These are phyloP conservation scores for Heliopora coerulea DNA, from an alignment of 92 coral and sea anemone genomes.

Conservation along the genomic window DNA sequence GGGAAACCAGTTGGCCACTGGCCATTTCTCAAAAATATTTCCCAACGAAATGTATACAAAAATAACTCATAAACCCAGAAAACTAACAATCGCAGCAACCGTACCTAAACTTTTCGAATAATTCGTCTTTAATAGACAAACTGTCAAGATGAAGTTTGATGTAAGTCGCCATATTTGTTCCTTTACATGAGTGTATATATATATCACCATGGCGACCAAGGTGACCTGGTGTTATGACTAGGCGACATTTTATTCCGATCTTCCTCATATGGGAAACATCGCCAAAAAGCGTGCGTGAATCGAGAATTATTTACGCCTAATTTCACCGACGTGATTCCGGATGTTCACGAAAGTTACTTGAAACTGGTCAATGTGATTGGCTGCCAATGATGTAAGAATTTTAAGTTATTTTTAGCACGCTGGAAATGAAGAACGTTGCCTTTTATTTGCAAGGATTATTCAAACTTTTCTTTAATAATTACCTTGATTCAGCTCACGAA, in stretches of 20 bases:
- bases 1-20: no score
- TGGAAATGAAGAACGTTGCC: conserved; percentile 38
- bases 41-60: background rate
- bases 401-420: conserved; percentile 49
- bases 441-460: conserved; percentile 13
- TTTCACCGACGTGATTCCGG: conserved; percentile 41
- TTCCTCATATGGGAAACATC: no score
- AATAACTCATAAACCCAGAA: no score
- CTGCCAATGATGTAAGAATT: conserved; percentile 80
- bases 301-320: no score
- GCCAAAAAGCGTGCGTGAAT: no score
- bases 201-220: conserved; percentile 65
- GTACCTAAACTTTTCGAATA: conserved; percentile 76
- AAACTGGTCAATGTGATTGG: conserved; percentile 64
- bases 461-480: background rate
- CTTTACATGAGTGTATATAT: conserved; percentile 18
- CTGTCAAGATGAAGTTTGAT: conserved; percentile 56
- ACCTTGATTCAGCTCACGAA: background rate
- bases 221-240: background rate
- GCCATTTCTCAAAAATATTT: background rate
- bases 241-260: no score
- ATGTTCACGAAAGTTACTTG: conserved; percentile 1
- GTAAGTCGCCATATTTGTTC: conserved; percentile 96
- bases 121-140: conserved; percentile 67
- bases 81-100: conserved; percentile 3